Base-by-base conservation (phyloP, 2,797 vertebrate species). In the Sebastes iracundus region DNA sequence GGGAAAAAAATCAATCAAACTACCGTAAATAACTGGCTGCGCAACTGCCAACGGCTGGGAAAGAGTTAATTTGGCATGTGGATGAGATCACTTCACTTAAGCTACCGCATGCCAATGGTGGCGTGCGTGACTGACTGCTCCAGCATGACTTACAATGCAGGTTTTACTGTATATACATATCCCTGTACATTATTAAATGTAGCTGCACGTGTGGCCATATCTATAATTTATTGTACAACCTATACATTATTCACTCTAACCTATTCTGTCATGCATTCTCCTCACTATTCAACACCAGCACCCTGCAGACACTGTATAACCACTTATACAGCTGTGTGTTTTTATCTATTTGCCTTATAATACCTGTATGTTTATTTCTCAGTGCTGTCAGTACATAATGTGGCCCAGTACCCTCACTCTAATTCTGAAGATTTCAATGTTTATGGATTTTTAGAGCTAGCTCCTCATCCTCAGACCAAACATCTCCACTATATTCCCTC, bases 241-340 rank as follows among this genome's bases (percentile, higher is more conserved):
- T 18, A 81, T 86, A 28, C 27, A 78, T 32, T 75, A 81, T 83
- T 79, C 68, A 85, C 61, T 72, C 11, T 2, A 52, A 69, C 52
- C 58, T 10, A 74, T 49, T 67, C 42, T 55, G 14, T 52, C 20
- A 32, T 59, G 23, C 30, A 52, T 7, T 33, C 16, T 42, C 30
- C 20, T 52, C 49, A 22, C 20, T 69, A 5, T 66, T 71, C 7
- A 2, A 22, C 49, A 63, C 6, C 38, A 73, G 14, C 33, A 35
- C 28, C 9, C 4, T 18, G 14, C 6, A 49, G 4, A 52, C 14
- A 20, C n/a, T 23, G 33, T 60, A 14, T 16, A 63, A 27, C 4
- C 7, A 56, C 5, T 73, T 28, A 38, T 13, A 42, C 20, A 83
- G 11, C 20, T 58, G 7, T 6, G 4, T 62, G 5, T 22, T 62